A percentile compares a stretch with the other conserved stretches of the same genome.
Conservation (phyloP, 92 coral and sea anemone genomes). For the Hydrozoanthus gracilis region DNA sequence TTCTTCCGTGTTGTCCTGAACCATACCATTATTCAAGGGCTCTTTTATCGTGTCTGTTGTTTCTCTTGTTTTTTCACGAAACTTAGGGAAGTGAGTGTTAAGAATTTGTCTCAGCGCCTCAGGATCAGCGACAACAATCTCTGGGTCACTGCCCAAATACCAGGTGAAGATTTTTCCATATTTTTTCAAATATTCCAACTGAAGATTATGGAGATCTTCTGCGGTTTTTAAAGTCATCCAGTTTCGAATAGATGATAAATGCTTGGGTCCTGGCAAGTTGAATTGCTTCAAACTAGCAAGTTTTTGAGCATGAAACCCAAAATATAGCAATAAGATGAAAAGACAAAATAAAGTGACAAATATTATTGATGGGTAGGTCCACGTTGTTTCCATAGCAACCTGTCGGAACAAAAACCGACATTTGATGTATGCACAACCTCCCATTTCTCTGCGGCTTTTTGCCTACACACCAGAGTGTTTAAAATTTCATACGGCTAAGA, state of each 20-base stretch:
- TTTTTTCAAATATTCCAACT: constrained; percentile 50
- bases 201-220: constrained; percentile 65
- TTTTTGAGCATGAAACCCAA: constrained; percentile 57
- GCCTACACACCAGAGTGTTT: no score
- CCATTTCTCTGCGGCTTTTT: no score
- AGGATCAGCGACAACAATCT: constrained; percentile 76
- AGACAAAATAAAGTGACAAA: background rate
- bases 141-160: constrained; percentile 63
- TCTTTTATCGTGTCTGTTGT: background rate
- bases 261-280: constrained; percentile 72
- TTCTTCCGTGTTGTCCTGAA: constrained; percentile 57
- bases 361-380: background rate
- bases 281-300: constrained; percentile 46
- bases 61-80: constrained; percentile 53
- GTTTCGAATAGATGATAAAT: constrained; percentile 69
- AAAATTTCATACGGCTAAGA: no score
- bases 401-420: background rate
- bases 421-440: background rate
- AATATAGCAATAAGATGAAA: constrained; percentile 38
- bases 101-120: constrained; percentile 70
- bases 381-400: constrained; percentile 6
- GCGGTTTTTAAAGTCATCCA: constrained; percentile 50
- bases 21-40: constrained; percentile 25
- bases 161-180: constrained; percentile 70
- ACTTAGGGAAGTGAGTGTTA: constrained; percentile 60